These are phyloP conservation scores for Tenthredo distinguenda DNA, from an alignment of 2,888 invertebrate species.

Conservation along the genomic window DNA sequence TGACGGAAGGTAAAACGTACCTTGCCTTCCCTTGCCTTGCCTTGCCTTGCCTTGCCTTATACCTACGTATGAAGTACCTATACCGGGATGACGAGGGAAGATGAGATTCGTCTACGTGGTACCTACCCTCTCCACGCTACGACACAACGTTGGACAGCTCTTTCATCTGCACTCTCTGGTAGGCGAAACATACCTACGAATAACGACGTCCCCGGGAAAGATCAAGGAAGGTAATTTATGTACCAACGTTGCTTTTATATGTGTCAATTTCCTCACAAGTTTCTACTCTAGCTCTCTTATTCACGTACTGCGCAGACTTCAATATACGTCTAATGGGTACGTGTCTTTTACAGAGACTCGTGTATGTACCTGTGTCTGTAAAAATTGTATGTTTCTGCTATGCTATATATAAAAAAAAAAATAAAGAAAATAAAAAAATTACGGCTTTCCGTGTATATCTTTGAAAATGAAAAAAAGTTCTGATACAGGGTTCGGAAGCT, in stretches of 20 bases:
- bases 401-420: not conserved
- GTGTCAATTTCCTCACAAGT: constrained; percentile 30
- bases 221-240: constrained; percentile 48
- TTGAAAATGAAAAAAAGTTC: not conserved
- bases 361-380: too few relatives aligned
- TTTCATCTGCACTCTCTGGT: constrained; percentile 41
- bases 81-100: not conserved
- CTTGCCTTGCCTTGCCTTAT: not conserved
- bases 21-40: not conserved
- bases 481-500: not conserved
- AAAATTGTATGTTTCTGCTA: too few relatives aligned
- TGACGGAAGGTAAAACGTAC: not conserved
- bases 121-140: not conserved
- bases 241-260: constrained; percentile 30
- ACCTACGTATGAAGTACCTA: not conserved
- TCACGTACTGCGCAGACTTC: not conserved
- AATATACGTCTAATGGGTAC: not conserved
- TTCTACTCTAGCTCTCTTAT: constrained; percentile 13
- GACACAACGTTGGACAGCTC: constrained; percentile 12
- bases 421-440: not conserved
- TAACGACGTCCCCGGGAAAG: constrained; percentile 40
- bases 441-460: not conserved
- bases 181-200: not conserved
- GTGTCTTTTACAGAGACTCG: not conserved
- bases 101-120: constrained; percentile 9